Evolutionary conservation across 2,113 vertebrate genomes (phyloP).

Genomic region (Bambusicola thoracicus): DNA sequence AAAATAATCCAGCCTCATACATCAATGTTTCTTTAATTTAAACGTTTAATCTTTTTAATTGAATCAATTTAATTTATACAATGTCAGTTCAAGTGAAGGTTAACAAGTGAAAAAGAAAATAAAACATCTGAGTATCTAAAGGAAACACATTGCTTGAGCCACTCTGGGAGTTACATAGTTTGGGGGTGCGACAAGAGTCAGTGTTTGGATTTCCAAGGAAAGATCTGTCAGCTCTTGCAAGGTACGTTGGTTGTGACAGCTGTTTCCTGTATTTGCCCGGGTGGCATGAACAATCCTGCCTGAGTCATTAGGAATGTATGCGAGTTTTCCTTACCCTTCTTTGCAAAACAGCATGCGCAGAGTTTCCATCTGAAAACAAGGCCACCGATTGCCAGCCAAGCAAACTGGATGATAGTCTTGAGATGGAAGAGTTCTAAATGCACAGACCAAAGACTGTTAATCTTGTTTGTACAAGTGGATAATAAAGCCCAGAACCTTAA

Average conservation of each 20-base stretch:
- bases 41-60: background rate
- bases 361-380: background rate
- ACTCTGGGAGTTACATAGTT: background rate
- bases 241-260: conserved; percentile 24
- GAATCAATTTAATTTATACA: background rate
- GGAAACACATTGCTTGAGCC: background rate
- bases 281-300: background rate
- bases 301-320: background rate
- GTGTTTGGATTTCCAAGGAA: background rate
- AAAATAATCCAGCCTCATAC: background rate
- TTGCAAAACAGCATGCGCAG: background rate
- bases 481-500: background rate
- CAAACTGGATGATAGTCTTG: background rate
- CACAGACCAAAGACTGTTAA: background rate
- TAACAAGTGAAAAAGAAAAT: background rate
- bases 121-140: background rate
- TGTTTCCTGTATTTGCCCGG: conserved; percentile 36
- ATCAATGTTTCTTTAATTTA: background rate
- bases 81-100: background rate
- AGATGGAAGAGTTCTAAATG: background rate
- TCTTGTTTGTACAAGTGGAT: background rate
- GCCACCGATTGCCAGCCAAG: background rate
- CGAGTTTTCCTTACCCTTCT: conserved; percentile 3
- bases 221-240: background rate
- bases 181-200: background rate